A percentile compares a stretch with the other conserved stretches of the same genome.
phyloP scores from a whole-genome alignment of 2,797 vertebrate species.

The Cossypha dichroa region DNA sequence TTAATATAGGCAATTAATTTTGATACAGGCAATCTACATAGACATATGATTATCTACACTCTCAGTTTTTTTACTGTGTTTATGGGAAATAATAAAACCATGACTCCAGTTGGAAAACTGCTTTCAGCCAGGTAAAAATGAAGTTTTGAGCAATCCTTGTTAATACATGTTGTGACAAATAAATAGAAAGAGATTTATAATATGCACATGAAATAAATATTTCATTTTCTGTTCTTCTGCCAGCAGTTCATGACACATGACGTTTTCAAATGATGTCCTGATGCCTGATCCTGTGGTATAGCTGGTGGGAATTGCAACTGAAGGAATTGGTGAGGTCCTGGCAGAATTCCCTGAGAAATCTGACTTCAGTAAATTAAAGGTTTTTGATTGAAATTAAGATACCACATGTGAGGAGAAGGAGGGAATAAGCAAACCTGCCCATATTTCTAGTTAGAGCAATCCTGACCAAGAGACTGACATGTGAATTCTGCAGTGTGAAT shows the following conservation, averaged over 20 bases:
- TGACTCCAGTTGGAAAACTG: neutral
- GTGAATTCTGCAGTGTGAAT: neutral
- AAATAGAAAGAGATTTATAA: neutral
- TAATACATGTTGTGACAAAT: neutral
- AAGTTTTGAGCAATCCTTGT: neutral
- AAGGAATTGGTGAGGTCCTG: neutral
- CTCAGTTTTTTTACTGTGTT: neutral
- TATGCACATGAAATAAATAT: neutral
- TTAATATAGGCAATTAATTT: neutral
- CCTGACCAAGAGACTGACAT: neutral
- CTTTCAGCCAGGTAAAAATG: neutral
- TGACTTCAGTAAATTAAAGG: neutral
- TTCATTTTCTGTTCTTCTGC: neutral
- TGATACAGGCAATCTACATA: neutral
- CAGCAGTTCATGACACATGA: neutral
- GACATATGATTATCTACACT: neutral
- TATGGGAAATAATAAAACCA: neutral
- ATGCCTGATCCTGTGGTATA: neutral
- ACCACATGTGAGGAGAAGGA: neutral
- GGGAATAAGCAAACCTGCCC: neutral
- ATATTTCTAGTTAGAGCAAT: neutral
- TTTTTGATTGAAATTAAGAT: neutral
- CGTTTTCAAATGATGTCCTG: neutral
- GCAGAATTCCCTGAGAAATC: neutral
- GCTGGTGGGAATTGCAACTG: neutral